Evolutionary conservation across 2,797 vertebrate genomes (phyloP).

Genomic region (Alcedo atthis): DNA sequence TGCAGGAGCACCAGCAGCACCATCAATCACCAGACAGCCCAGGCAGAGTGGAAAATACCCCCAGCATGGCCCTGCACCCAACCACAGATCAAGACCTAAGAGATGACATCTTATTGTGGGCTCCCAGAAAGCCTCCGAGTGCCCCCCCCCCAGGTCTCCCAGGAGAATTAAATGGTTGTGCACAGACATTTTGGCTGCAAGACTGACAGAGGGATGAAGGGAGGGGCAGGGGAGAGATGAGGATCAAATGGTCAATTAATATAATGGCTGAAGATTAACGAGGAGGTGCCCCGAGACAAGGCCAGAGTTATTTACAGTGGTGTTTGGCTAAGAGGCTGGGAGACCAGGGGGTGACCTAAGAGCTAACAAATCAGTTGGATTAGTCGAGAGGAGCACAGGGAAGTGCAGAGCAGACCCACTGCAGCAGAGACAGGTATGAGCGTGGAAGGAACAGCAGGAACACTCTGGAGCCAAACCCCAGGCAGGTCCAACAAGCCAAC

Average conservation of each 20-base stretch:
- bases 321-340: slow-evolving; percentile 28
- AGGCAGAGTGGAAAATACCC: neutral
- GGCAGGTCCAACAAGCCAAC: neutral
- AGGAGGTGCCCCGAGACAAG: slow-evolving; percentile 29
- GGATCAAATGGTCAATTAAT: slow-evolving; percentile 55
- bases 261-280: slow-evolving; percentile 46
- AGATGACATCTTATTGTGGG: neutral
- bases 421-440: neutral
- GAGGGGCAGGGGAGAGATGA: neutral
- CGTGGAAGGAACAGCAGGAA: neutral
- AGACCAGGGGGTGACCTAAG: neutral
- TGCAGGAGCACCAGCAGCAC: neutral
- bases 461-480: neutral
- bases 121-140: neutral
- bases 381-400: neutral
- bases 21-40: neutral
- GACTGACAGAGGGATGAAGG: neutral
- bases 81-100: neutral
- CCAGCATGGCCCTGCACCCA: neutral
- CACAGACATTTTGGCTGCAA: neutral
- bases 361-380: slow-evolving; percentile 6
- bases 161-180: neutral
- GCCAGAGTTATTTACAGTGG: slow-evolving; percentile 28
- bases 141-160: neutral
- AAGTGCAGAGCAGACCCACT: neutral